Conservation (phyloP, 1,140 invertebrate species). For the Ceratitis capitata region DNA sequence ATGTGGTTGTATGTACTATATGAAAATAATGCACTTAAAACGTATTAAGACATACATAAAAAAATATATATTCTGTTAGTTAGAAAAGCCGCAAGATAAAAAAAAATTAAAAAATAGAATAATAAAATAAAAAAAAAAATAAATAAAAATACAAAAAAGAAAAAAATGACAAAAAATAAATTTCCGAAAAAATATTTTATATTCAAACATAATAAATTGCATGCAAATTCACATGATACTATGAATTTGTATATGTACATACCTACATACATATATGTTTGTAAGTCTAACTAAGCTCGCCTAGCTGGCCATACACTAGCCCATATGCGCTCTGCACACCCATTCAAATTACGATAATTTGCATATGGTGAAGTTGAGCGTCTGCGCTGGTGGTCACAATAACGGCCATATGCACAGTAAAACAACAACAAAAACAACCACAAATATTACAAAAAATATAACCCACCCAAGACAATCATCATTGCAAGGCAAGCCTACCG, state of each 20-base stretch:
- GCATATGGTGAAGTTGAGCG: conserved; percentile 5
- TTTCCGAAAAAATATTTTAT: no score
- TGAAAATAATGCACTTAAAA: no score
- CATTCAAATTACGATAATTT: conserved; percentile 36
- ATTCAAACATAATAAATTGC: no score
- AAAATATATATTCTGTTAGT: neutral
- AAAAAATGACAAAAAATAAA: no score
- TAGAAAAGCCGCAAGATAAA: neutral
- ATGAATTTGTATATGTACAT: neutral
- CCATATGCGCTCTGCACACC: conserved; percentile 24
- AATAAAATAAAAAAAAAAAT: no score
- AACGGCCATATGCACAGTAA: conserved; percentile 48
- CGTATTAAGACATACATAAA: conserved; percentile 51
- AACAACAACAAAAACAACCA: neutral
- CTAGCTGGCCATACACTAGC: neutral
- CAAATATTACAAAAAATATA: neutral
- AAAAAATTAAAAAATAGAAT: no score
- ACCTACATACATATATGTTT: neutral
- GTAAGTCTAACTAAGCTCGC: neutral
- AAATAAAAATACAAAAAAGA: no score
- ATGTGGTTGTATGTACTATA: no score
- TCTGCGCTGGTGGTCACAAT: conserved; percentile 31
- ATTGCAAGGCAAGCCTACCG: neutral
- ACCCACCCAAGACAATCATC: conserved; percentile 45
- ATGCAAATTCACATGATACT: neutral